phyloP scores from a whole-genome alignment of 2,113 vertebrate species.

The Pogonocichla stellata region DNA sequence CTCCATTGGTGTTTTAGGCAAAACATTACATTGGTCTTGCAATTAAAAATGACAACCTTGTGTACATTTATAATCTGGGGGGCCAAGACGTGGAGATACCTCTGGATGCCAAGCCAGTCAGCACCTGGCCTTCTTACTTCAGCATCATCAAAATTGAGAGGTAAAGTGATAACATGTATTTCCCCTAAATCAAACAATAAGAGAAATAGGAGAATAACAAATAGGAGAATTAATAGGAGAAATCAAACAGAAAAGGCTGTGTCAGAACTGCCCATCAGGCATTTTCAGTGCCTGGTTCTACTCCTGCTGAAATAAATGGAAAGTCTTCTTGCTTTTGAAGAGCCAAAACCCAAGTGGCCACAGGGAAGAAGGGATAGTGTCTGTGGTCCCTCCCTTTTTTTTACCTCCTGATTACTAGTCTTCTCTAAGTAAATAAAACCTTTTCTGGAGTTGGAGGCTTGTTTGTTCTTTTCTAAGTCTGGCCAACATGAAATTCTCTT shows the following conservation, averaged over 20 bases:
- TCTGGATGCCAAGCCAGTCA: slow-evolving; percentile 91
- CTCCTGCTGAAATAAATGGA: not conserved
- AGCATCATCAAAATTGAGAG: slow-evolving; percentile 95
- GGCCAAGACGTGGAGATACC: slow-evolving; percentile 90
- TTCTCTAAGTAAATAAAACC: not conserved
- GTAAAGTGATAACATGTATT: slow-evolving; percentile 62
- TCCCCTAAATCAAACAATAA: not conserved
- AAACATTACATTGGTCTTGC: slow-evolving; percentile 92
- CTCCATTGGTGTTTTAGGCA: slow-evolving; percentile 75
- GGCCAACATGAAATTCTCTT: not conserved
- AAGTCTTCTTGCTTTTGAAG: not conserved
- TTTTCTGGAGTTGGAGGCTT: not conserved
- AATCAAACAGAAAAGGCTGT: not conserved
- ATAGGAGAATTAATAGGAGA: not conserved
- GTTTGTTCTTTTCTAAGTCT: not conserved
- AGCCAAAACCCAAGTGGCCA: not conserved
- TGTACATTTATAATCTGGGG: slow-evolving; percentile 92
- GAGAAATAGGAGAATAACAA: not conserved
- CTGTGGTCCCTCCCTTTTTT: not conserved
- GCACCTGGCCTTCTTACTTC: slow-evolving; percentile 94
- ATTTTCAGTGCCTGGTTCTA: not conserved
- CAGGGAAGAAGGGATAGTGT: not conserved
- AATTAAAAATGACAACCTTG: slow-evolving; percentile 94
- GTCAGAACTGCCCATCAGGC: not conserved
- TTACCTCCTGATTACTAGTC: not conserved